These are phyloP conservation scores for Drosophila jambulina DNA, from an alignment of 1,140 invertebrate species.

Conservation along the genomic window DNA sequence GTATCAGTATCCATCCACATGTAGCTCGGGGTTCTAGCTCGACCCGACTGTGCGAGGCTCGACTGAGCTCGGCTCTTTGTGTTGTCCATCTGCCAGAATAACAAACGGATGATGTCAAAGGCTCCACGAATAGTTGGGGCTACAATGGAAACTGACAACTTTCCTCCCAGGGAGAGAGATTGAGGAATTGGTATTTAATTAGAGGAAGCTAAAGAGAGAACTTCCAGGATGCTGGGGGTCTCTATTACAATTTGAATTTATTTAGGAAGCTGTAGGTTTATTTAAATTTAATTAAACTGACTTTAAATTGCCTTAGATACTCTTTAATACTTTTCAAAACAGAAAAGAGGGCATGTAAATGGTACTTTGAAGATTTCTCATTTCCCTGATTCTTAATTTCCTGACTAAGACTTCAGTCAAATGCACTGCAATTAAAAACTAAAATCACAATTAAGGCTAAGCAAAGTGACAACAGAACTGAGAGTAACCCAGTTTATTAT, in stretches of 20 bases:
- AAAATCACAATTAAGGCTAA: slow-evolving; percentile 13
- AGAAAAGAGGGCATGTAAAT: neutral
- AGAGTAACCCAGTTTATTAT: slow-evolving; percentile 5
- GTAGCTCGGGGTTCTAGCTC: slow-evolving; percentile 5
- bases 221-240: neutral
- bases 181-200: slow-evolving; percentile 11
- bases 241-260: neutral
- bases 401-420: slow-evolving; percentile 1
- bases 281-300: neutral
- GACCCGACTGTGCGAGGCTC: neutral
- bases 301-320: neutral
- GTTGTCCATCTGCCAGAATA: slow-evolving; percentile 8
- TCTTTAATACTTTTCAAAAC: neutral
- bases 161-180: neutral
- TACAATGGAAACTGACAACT: slow-evolving; percentile 1
- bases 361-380: neutral
- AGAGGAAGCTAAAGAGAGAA: neutral
- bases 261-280: neutral
- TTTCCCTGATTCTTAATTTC: too few relatives aligned
- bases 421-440: slow-evolving; percentile 5
- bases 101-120: slow-evolving; percentile 27
- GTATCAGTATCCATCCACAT: neutral
- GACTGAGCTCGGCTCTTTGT: neutral
- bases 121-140: slow-evolving; percentile 10
- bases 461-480: neutral